Evolutionary conservation across 2,888 invertebrate species (phyloP).

Genomic region (Harpalus rufipes): DNA sequence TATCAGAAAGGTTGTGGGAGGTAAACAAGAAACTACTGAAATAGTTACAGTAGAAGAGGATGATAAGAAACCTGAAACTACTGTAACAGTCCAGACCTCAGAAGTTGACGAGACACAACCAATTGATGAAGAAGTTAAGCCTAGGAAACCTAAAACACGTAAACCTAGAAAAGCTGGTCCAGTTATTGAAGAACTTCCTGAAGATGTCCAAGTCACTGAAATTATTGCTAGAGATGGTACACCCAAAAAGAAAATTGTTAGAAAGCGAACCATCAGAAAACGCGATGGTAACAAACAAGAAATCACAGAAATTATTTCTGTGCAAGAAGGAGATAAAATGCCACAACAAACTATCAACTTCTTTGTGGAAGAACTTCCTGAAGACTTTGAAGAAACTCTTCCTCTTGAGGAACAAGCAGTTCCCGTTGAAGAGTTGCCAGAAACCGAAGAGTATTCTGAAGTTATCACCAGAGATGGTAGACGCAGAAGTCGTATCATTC

Average conservation of each 20-base stretch:
- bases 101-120: slow-evolving; percentile 70
- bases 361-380: slow-evolving; percentile 73
- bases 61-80: slow-evolving; percentile 73
- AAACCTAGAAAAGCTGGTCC: slow-evolving; percentile 44
- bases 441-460: slow-evolving; percentile 72
- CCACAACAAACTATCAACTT: slow-evolving; percentile 73
- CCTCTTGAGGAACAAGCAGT: slow-evolving; percentile 68
- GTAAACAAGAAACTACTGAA: slow-evolving; percentile 73
- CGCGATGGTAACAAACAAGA: slow-evolving; percentile 73
- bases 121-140: slow-evolving; percentile 68
- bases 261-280: slow-evolving; percentile 73
- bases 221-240: slow-evolving; percentile 67
- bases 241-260: slow-evolving; percentile 70
- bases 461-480: slow-evolving; percentile 72
- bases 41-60: slow-evolving; percentile 74
- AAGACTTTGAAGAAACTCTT: slow-evolving; percentile 71
- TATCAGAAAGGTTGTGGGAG: slow-evolving; percentile 73
- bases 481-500: slow-evolving; percentile 71
- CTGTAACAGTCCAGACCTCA: slow-evolving; percentile 72
- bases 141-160: slow-evolving; percentile 24
- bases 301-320: slow-evolving; percentile 77
- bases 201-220: slow-evolving; percentile 71
- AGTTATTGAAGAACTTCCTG: slow-evolving; percentile 67
- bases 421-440: slow-evolving; percentile 70
- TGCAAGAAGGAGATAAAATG: slow-evolving; percentile 76